These are phyloP conservation scores for Ciconia stormi DNA, from an alignment of 2,113 vertebrate genomes.

Conservation along the genomic window DNA sequence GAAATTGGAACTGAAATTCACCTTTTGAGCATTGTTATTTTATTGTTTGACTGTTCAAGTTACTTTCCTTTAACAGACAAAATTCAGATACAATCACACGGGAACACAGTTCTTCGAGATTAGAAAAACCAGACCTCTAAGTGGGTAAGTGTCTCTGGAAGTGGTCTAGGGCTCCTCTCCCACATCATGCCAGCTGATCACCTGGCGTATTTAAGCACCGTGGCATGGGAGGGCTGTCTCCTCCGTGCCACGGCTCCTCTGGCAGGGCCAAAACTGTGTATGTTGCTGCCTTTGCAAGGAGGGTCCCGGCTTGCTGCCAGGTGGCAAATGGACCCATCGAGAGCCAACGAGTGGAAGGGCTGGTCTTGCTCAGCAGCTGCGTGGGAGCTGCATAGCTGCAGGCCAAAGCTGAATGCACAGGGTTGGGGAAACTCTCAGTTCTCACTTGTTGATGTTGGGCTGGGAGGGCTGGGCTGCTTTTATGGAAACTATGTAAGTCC, in stretches of 20 bases:
- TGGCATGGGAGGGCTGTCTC: background rate
- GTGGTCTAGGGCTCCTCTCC: background rate
- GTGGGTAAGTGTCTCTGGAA: slow-evolving; percentile 82
- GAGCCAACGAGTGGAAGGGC: background rate
- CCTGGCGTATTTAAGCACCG: background rate
- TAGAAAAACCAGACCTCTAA: slow-evolving; percentile 92
- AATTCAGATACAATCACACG: slow-evolving; percentile 94
- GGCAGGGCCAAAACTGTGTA: background rate
- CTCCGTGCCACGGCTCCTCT: background rate
- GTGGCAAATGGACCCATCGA: background rate
- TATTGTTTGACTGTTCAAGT: background rate
- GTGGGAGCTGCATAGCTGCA: background rate
- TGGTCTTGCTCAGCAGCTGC: background rate
- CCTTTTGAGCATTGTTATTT: background rate
- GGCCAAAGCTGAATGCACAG: background rate
- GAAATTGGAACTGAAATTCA: background rate
- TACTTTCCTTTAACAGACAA: slow-evolving; percentile 71
- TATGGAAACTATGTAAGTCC: background rate
- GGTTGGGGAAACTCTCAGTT: background rate
- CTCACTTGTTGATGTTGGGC: background rate
- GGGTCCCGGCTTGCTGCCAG: background rate
- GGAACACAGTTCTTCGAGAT: slow-evolving; percentile 99
- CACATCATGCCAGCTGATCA: background rate
- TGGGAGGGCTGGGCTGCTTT: background rate
- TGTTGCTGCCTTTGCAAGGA: background rate